These are phyloP conservation scores for Bufo bufo DNA, from an alignment of 2,113 vertebrate genomes.

Conservation along the genomic window DNA sequence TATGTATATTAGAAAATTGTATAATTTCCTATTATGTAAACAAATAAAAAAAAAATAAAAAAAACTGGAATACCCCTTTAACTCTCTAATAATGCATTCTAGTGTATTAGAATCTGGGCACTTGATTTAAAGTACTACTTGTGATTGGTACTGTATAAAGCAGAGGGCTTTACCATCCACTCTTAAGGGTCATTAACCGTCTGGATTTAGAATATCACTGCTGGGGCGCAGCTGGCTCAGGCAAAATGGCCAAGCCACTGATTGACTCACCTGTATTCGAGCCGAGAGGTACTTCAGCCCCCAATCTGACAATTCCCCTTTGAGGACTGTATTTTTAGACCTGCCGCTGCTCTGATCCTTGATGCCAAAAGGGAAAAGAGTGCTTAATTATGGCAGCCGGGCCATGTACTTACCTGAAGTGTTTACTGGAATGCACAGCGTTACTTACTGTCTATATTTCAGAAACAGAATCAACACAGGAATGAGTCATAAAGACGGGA, in stretches of 20 bases:
- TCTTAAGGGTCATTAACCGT: conserved; percentile 42
- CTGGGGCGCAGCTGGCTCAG: conserved; percentile 2
- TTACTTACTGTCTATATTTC: background rate
- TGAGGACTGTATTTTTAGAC: background rate
- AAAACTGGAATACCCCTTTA: too few relatives aligned
- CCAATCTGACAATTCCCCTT: conserved; percentile 3
- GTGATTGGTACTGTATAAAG: background rate
- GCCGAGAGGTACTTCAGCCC: conserved; percentile 21
- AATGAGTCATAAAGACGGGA: conserved; percentile 8
- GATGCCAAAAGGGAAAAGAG: background rate
- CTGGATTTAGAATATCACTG: conserved; percentile 27
- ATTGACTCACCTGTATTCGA: conserved; percentile 31
- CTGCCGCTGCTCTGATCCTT: conserved; percentile 17
- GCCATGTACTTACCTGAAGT: conserved; percentile 4
- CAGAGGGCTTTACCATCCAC: background rate
- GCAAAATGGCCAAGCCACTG: conserved; percentile 5
- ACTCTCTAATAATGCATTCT: background rate
- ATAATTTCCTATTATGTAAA: too few relatives aligned
- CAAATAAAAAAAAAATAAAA: too few relatives aligned
- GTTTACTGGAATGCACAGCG: conserved; percentile 23
- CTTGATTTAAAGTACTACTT: conserved; percentile 35
- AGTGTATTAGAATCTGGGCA: conserved; percentile 7
- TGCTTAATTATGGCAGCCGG: conserved; percentile 20
- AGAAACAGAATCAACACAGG: conserved; percentile 5
- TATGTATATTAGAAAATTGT: too few relatives aligned